Conservation (phyloP, 2,797 vertebrate species). For the Gadopsis marmoratus region DNA sequence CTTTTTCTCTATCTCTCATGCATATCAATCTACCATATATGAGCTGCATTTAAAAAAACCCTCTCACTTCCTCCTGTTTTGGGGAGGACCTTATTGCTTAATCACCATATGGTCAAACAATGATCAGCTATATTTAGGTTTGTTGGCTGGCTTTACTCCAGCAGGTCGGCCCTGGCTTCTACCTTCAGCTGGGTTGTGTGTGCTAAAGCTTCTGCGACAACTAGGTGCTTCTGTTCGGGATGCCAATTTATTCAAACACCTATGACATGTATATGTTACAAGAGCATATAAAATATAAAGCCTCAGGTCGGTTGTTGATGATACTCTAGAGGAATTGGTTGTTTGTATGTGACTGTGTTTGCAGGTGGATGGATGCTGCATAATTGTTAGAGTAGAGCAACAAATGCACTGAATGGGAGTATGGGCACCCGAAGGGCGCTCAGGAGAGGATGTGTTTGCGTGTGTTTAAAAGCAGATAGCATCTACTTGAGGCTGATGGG, state of each 20-base stretch:
- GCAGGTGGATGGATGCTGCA: constrained; percentile 24
- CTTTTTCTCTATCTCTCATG: constrained; percentile 26
- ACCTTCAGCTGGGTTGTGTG: constrained; percentile 22
- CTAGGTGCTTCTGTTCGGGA: background rate
- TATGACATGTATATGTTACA: background rate
- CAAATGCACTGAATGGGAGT: constrained; percentile 21
- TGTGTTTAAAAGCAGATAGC: constrained; percentile 63
- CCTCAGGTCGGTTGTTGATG: background rate
- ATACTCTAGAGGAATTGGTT: background rate
- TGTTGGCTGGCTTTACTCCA: background rate
- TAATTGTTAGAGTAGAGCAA: constrained; percentile 24
- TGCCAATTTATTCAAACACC: background rate
- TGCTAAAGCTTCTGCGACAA: background rate
- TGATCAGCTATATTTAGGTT: constrained; percentile 51
- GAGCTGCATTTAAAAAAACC: constrained; percentile 7
- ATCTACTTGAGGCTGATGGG: constrained; percentile 47
- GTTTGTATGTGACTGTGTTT: constrained; percentile 2
- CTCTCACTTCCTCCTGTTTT: constrained; percentile 47
- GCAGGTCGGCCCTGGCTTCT: constrained; percentile 21
- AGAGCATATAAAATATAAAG: background rate
- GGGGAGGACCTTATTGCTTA: constrained; percentile 51
- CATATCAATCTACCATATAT: constrained; percentile 65
- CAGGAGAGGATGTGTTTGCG: constrained; percentile 56
- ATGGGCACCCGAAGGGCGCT: constrained; percentile 40
- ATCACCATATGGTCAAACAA: constrained; percentile 48